Percentiles rank a stretch among this genome's conserved stretches.
phyloP scores from a whole-genome alignment of 2,888 invertebrate genomes.

The Mythimna albipuncta region DNA sequence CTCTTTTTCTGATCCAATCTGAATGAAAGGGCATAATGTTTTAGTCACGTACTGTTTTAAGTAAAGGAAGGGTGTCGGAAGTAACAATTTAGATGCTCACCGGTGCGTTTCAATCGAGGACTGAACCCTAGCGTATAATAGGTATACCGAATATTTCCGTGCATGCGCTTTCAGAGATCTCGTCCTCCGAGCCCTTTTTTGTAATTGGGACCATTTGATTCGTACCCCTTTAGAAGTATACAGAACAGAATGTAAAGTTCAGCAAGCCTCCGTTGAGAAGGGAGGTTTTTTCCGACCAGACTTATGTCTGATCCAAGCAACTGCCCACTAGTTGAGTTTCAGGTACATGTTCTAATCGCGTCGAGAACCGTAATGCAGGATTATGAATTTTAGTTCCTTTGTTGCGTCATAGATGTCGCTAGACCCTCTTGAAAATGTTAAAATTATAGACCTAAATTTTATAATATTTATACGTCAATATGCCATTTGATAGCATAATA shows the following conservation, averaged over 20 bases:
- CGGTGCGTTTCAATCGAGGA: constrained; percentile 21
- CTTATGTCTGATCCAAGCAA: too few relatives aligned
- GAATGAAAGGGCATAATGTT: background rate
- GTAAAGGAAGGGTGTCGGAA: constrained; percentile 5
- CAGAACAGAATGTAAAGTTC: too few relatives aligned
- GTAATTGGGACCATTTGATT: background rate
- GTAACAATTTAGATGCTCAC: constrained; percentile 36
- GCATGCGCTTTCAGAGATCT: constrained; percentile 1
- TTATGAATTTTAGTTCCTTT: too few relatives aligned
- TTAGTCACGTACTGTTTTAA: constrained; percentile 18
- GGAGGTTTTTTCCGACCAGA: too few relatives aligned
- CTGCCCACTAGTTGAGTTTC: too few relatives aligned
- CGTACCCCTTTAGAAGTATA: background rate
- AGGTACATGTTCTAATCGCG: too few relatives aligned
- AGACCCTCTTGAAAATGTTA: too few relatives aligned
- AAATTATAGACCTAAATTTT: too few relatives aligned
- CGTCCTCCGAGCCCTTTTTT: background rate
- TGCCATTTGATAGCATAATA: too few relatives aligned
- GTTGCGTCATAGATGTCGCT: too few relatives aligned
- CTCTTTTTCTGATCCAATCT: constrained; percentile 4
- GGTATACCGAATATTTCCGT: background rate
- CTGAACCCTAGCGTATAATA: constrained; percentile 35
- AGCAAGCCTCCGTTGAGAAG: background rate
- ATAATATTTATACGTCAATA: too few relatives aligned
- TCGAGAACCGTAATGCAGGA: too few relatives aligned